These are phyloP conservation scores for Noctua comes DNA, from an alignment of 2,888 invertebrate genomes.

Conservation along the genomic window DNA sequence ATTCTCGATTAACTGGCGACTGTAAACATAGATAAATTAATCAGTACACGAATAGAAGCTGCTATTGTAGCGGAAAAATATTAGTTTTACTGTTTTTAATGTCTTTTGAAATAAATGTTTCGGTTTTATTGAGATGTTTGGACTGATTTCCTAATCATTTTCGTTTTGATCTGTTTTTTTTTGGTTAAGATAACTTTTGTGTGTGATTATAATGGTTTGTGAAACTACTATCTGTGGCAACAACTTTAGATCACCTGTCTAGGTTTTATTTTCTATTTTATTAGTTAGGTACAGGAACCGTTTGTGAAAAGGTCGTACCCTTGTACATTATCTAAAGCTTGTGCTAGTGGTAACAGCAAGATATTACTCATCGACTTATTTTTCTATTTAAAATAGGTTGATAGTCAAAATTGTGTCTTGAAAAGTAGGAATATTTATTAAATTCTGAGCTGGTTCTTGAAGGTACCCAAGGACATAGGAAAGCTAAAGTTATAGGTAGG, in stretches of 20 bases:
- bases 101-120: slow-evolving; percentile 53
- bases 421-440: neutral
- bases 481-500: neutral
- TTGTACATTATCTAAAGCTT: neutral
- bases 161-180: slow-evolving; percentile 45
- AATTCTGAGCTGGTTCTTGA: neutral
- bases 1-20: slow-evolving; percentile 80
- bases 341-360: neutral
- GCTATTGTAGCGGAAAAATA: slow-evolving; percentile 68
- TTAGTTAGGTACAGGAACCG: neutral
- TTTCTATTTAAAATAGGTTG: too few species aligned
- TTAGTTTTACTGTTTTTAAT: slow-evolving; percentile 60
- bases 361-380: neutral
- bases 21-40: slow-evolving; percentile 88
- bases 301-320: neutral
- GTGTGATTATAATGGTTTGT: slow-evolving; percentile 9
- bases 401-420: neutral
- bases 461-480: neutral
- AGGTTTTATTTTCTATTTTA: neutral
- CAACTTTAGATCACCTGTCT: neutral
- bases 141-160: slow-evolving; percentile 60
- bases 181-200: slow-evolving; percentile 43
- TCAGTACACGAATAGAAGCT: slow-evolving; percentile 77
- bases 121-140: slow-evolving; percentile 57
- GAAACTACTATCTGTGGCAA: neutral